Evolutionary conservation across 2,797 vertebrate species (phyloP).

Genomic region (Squalus acanthias): DNA sequence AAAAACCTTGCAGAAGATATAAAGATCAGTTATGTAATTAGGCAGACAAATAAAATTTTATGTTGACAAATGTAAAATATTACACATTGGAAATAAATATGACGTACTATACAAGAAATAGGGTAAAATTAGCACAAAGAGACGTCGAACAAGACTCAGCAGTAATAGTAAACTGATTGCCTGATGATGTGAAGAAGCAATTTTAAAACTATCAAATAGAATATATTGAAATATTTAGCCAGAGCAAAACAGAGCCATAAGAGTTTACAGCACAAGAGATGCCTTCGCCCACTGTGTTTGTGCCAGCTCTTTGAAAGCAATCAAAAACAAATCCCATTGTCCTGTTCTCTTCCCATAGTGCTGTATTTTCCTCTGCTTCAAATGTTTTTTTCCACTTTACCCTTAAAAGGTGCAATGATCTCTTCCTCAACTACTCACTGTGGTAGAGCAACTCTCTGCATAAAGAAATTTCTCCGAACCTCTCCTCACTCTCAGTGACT

Average conservation of each 20-base stretch:
- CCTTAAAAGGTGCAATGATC: neutral
- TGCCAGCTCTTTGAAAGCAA: neutral
- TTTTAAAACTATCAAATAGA: neutral
- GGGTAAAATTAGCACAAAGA: neutral
- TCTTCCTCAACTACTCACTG: neutral
- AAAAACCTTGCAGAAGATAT: neutral
- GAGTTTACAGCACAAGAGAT: neutral
- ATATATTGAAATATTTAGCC: neutral
- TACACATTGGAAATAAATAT: neutral
- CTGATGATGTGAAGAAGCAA: neutral
- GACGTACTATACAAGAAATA: neutral
- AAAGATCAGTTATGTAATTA: neutral
- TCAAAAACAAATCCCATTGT: neutral
- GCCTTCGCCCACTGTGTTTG: neutral
- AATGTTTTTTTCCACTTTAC: neutral
- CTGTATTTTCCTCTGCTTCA: neutral
- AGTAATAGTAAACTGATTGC: neutral
- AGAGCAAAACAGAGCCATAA: neutral
- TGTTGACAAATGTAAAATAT: neutral
- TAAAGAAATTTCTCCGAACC: neutral
- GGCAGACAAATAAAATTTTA: neutral
- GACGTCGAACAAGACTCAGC: neutral
- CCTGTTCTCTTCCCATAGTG: neutral
- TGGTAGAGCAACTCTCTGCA: neutral
- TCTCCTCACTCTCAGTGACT: neutral